Evolutionary conservation across 1,140 invertebrate species (phyloP).

Genomic region (Telenomus remus): DNA sequence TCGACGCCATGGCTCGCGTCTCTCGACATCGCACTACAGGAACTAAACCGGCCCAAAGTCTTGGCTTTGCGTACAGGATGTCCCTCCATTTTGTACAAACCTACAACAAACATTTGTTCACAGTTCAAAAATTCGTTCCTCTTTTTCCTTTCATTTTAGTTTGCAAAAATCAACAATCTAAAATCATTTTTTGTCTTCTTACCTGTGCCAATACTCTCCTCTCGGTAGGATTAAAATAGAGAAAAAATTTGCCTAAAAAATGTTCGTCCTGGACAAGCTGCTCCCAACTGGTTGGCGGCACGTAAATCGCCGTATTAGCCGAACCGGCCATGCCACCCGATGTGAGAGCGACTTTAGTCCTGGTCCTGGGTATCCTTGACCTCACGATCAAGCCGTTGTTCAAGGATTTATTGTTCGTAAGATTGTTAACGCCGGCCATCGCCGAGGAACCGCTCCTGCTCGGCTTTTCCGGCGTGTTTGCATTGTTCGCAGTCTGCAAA

Average conservation of each 20-base stretch:
- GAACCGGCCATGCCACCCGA: conserved; percentile 56
- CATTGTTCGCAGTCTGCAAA: conserved; percentile 68
- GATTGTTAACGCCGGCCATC: conserved; percentile 53
- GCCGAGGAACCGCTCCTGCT: conserved; percentile 68
- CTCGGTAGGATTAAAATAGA: conserved; percentile 88
- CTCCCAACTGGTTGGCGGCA: conserved; percentile 79
- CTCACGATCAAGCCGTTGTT: conserved; percentile 60
- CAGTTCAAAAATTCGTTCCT: not conserved
- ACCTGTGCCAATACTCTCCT: conserved; percentile 86
- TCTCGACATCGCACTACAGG: conserved; percentile 90
- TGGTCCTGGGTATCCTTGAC: conserved; percentile 62
- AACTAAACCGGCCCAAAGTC: conserved; percentile 88
- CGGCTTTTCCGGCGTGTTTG: conserved; percentile 76
- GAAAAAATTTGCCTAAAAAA: conserved; percentile 89
- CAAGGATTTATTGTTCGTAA: conserved; percentile 65
- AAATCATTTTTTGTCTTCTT: conserved; percentile 8
- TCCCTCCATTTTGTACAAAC: conserved; percentile 90
- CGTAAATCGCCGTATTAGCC: conserved; percentile 54
- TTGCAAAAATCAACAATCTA: not conserved
- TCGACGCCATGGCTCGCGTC: conserved; percentile 80
- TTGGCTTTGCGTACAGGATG: conserved; percentile 87
- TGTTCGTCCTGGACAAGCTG: conserved; percentile 88
- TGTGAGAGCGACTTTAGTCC: conserved; percentile 61
- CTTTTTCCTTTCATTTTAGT: not conserved
- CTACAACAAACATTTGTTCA: conserved; percentile 47